Evolutionary conservation across 2,113 vertebrate species (phyloP), one percentile per base, ranked within the genome.

Genomic region (Myiozetetes cayanensis): DNA sequence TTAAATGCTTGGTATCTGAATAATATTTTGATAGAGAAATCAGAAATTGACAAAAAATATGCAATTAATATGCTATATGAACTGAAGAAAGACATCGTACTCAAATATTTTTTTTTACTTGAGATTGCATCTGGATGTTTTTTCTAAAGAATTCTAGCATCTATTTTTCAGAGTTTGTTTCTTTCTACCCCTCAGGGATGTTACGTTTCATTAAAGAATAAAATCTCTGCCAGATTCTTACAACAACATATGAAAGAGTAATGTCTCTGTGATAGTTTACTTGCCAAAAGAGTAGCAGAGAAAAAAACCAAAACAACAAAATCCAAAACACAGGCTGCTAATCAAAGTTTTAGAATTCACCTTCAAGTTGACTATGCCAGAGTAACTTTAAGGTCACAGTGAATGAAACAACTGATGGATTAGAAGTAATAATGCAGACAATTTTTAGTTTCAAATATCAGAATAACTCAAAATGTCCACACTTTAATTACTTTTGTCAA

Each of bases 401-500:
- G 8, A 97, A 89, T 80, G 65, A 81, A 97, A 91, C 67, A 47
- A 41, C 10, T 97, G 96, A 97, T 96, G 83, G 62, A 97, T 96
- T 85, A 93, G 67, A 89, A 86, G 31, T 20, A 77, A 74, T 90
- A 97, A 95, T 0, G 0, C 24, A 95, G 88, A 94, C 78, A 96
- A 85, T 90, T 50, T 96, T 94, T 93, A 72, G 49, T 94, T 97
- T 96, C 92, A 97, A 94, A 89, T 92, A 96, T 94, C 79, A 87
- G 81, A 97, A 97, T 97, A 97, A 96, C 90, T 97, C 96, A 96
- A 94, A 97, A 96, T 66, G 75, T 97, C 96, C 75, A 87, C 70
- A 81, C 70, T 92, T 96, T 97, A 97, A 98, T 97, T 96, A 92
- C 66, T 91, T 97, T 96, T 92, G 91, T 96, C 95, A 97, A 97